Base-by-base conservation (phyloP, 2,797 vertebrate genomes). In the Sparidentex hasta region DNA sequence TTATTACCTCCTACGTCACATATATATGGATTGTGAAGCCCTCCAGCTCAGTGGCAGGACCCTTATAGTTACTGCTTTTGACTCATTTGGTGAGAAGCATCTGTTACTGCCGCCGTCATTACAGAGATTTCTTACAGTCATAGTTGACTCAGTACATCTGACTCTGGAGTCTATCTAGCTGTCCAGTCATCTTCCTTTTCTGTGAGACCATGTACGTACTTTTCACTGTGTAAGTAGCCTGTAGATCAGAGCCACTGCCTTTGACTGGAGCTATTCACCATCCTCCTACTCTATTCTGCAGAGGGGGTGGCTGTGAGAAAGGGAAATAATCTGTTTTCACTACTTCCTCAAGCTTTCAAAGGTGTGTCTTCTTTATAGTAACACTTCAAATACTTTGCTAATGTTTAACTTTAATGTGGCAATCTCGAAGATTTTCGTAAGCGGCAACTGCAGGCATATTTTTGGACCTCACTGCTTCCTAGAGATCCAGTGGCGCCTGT, bases 291-390 rank as follows among this genome's bases (percentile, higher is more conserved):
- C 41, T 25, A 1, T 51, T 78, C 20, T 52, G 13, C 33, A 51
- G 51, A 47, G 27, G 44, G 46, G 13, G n/a, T 25, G 52, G 51
- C 63, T 12, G 1, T 25, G 50, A 76, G 20, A 76, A 63, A 69
- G 23, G 71, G 77, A 59, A 82, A 67, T 61, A 9, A 50, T 23
- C 63, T 63, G 51, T 27, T 67, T 48, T 63, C 0, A 73, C 56
- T 79, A 14, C 7, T 50, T 75, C 23, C 46, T 59, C 55, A 54
- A 64, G 27, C 50, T 27, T 65, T 16, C 17, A 20, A n/a, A 68
- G 65, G 81, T 67, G 70, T 71, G 80, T 44, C 65, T 17, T 17
- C 38, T 68, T 65, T 54, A 66, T 55, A 25, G 73, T 20, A 29
- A 50, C 48, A 38, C 48, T 66, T 65, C 6, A 66, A 50, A 8